These are phyloP conservation scores for Latrodectus hesperus DNA, from an alignment of 2,888 invertebrate species.

Conservation along the genomic window DNA sequence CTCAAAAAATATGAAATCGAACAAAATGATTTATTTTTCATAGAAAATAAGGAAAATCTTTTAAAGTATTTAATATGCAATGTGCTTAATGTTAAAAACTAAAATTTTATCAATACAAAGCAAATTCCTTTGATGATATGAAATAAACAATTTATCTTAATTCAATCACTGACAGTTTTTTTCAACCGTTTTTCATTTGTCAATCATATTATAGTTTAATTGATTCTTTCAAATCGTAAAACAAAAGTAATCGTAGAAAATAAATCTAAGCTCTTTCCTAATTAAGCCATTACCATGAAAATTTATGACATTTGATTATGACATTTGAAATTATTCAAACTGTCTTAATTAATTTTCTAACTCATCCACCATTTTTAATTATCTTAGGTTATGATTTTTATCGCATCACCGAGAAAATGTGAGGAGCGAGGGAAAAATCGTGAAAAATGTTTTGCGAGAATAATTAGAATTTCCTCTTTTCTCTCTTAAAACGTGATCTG, in stretches of 20 bases:
- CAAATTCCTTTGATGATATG: no score
- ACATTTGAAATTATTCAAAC: slow-evolving; percentile 7
- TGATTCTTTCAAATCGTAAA: no score
- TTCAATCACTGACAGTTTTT: no score
- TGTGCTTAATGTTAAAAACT: no score
- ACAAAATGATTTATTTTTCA: no score
- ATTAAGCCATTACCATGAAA: slow-evolving; percentile 34
- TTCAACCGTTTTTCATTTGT: no score
- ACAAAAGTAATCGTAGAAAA: not conserved
- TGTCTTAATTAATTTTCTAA: slow-evolving; percentile 48
- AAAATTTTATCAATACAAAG: no score
- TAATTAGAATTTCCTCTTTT: slow-evolving; percentile 51
- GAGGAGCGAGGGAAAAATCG: not conserved
- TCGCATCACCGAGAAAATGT: not conserved
- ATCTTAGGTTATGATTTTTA: slow-evolving; percentile 28
- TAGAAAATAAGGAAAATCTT: no score
- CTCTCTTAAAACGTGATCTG: slow-evolving; percentile 47
- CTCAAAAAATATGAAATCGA: no score
- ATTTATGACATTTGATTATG: slow-evolving; percentile 1
- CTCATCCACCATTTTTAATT: slow-evolving; percentile 10
- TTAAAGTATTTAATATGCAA: no score
- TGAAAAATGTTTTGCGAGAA: slow-evolving; percentile 24
- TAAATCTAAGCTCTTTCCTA: not conserved
- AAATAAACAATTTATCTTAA: no score
- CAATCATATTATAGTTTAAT: no score